These are phyloP conservation scores for Himalopsyche tibetana DNA, from an alignment of 2,888 invertebrate genomes.

Conservation along the genomic window DNA sequence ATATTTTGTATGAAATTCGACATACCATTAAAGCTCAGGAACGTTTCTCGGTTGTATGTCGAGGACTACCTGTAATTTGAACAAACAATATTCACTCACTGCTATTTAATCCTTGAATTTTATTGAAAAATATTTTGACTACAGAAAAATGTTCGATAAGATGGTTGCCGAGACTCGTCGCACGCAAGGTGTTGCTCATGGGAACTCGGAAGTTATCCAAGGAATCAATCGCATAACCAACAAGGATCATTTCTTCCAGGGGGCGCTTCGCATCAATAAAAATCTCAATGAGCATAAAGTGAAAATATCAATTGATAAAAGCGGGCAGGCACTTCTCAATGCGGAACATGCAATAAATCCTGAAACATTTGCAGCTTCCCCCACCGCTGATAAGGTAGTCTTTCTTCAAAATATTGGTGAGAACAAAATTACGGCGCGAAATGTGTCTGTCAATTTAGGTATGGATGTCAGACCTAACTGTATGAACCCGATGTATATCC, in stretches of 20 bases:
- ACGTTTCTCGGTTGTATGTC: no score
- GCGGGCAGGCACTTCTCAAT: constrained; percentile 74
- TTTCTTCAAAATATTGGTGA: constrained; percentile 71
- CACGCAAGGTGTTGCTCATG: constrained; percentile 73
- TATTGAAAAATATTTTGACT: neutral
- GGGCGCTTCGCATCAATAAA: constrained; percentile 76
- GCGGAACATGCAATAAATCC: constrained; percentile 73
- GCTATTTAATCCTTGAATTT: no score
- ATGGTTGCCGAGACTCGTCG: constrained; percentile 77
- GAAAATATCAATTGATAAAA: constrained; percentile 73
- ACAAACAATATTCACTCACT: no score
- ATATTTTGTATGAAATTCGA: no score
- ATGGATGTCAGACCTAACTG: neutral
- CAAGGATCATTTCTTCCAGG: constrained; percentile 78
- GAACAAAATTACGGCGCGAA: constrained; percentile 68
- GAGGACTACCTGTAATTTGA: no score
- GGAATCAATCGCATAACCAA: constrained; percentile 75
- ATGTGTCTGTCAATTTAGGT: constrained; percentile 70
- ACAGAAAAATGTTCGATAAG: constrained; percentile 78
- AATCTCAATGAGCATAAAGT: constrained; percentile 75
- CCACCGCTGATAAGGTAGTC: constrained; percentile 70
- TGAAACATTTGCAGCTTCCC: constrained; percentile 70
- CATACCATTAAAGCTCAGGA: no score
- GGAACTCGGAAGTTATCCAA: constrained; percentile 77
- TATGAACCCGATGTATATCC: neutral